phyloP scores from a whole-genome alignment of 2,113 vertebrate genomes.

The Sardina pilchardus region DNA sequence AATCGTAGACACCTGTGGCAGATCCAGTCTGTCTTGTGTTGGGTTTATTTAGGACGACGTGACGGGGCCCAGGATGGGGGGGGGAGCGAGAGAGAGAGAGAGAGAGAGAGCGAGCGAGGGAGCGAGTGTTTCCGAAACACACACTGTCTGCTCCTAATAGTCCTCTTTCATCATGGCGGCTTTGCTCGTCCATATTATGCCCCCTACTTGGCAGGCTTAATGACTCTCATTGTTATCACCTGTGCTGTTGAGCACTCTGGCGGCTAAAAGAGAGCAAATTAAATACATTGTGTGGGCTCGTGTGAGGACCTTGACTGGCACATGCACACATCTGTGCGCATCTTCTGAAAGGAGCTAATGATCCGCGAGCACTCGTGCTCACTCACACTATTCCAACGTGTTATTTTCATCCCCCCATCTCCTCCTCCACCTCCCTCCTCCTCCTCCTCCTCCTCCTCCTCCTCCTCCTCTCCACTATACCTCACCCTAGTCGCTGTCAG shows the following conservation, averaged over 20 bases:
- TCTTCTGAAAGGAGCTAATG: constrained; percentile 54
- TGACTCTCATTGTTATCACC: constrained; percentile 10
- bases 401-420: constrained; percentile 44
- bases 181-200: neutral
- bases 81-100: neutral
- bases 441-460: constrained; percentile 41
- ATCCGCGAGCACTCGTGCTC: constrained; percentile 60
- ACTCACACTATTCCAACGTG: neutral
- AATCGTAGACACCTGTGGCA: constrained; percentile 12
- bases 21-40: constrained; percentile 9
- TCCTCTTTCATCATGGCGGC: constrained; percentile 12
- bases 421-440: constrained; percentile 56
- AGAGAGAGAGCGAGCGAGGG: neutral
- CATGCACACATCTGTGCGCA: neutral
- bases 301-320: neutral
- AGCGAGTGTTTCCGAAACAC: neutral
- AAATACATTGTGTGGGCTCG: neutral
- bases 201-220: constrained; percentile 17
- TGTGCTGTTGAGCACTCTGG: neutral
- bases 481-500: constrained; percentile 45
- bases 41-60: constrained; percentile 12
- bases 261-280: neutral
- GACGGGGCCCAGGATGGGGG: neutral
- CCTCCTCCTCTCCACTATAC: constrained; percentile 2
- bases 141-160: constrained; percentile 10